Evolutionary conservation across 2,797 vertebrate genomes (phyloP).

Genomic region (Premnoplex brunnescens): DNA sequence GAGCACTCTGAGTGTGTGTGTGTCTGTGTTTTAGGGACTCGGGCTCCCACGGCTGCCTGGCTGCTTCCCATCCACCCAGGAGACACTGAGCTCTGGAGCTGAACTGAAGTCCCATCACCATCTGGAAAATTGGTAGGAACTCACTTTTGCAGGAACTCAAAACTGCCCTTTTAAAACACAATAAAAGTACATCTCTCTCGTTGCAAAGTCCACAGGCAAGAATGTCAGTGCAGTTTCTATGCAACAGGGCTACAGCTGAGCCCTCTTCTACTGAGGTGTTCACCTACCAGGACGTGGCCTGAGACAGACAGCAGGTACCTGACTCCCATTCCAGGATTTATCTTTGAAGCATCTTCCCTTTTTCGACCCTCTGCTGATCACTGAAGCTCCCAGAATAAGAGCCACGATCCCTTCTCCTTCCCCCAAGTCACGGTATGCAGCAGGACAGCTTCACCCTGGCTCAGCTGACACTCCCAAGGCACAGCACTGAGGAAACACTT

Average conservation of each 20-base stretch:
- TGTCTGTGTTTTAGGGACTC: accelerated
- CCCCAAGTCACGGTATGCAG: accelerated
- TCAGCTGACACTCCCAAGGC: accelerated
- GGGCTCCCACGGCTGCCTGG: neutral
- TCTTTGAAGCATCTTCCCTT: neutral
- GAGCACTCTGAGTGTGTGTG: neutral
- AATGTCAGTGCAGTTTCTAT: neutral
- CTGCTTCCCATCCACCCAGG: neutral
- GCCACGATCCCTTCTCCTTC: neutral
- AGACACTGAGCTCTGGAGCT: neutral
- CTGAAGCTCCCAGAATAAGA: neutral
- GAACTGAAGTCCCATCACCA: neutral
- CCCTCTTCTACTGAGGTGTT: neutral
- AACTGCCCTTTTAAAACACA: neutral
- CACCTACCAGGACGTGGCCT: neutral
- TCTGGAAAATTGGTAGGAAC: neutral
- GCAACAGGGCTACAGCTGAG: neutral
- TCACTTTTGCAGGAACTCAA: neutral
- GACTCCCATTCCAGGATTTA: neutral
- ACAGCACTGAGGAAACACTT: neutral
- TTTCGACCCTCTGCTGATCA: neutral
- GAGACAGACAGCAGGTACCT: neutral
- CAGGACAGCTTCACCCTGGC: neutral
- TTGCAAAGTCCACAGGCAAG: neutral
- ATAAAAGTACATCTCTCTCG: accelerated